These are phyloP conservation scores for Elachura formosa DNA, from an alignment of 2,113 vertebrate species.

Conservation along the genomic window DNA sequence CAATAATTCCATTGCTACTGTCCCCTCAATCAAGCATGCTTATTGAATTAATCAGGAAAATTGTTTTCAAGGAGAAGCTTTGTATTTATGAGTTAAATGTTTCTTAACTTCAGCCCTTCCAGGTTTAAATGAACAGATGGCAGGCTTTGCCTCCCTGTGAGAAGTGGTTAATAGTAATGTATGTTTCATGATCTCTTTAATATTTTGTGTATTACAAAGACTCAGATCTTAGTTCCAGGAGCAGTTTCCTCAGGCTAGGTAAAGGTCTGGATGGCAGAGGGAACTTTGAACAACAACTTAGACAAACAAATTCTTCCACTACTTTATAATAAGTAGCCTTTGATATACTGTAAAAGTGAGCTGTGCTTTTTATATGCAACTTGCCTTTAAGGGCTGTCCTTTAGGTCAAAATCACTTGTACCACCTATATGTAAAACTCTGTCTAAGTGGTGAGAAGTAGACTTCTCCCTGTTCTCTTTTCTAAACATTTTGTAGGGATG, in stretches of 20 bases:
- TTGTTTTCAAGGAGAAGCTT: not conserved
- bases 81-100: not conserved
- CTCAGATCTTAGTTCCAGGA: not conserved
- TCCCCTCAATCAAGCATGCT: not conserved
- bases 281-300: not conserved
- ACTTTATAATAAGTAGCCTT: not conserved
- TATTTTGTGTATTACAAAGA: not conserved
- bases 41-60: not conserved
- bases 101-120: not conserved
- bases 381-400: not conserved
- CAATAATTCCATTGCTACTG: not conserved
- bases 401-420: not conserved
- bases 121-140: not conserved
- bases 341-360: not conserved
- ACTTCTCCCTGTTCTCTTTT: not conserved
- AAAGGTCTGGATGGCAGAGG: not conserved
- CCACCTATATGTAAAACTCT: not conserved
- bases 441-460: not conserved
- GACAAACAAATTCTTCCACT: not conserved
- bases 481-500: not conserved
- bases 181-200: not conserved
- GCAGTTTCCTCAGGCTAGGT: not conserved
- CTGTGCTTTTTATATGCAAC: not conserved
- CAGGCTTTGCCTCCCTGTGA: not conserved
- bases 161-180: not conserved